Evolutionary conservation across 37 sponge, comb jelly and placozoan species (phyloP).

Genomic region (Crambe crambe): DNA sequence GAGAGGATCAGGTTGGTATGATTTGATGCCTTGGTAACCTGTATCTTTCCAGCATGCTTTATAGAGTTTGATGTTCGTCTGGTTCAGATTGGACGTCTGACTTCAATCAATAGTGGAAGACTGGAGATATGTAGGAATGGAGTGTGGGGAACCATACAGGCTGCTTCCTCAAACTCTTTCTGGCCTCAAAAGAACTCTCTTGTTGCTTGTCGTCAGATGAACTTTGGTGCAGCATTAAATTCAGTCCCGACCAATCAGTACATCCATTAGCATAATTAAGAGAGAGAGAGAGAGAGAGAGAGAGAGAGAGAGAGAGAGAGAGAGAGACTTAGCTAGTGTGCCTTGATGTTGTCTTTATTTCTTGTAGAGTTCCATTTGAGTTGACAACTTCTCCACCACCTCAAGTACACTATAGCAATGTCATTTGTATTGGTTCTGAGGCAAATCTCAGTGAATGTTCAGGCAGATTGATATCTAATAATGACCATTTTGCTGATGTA

Average conservation of each 20-base stretch:
- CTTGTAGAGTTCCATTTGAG: too few relatives aligned
- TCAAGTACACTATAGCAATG: background rate
- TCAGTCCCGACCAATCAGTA: conserved; percentile 24
- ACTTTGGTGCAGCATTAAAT: conserved; percentile 36
- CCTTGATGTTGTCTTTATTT: too few relatives aligned
- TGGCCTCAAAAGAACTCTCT: conserved; percentile 54
- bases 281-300: too few relatives aligned
- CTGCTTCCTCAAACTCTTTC: background rate
- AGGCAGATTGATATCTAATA: background rate
- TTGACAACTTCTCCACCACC: too few relatives aligned
- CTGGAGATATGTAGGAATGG: background rate
- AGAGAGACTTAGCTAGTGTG: too few relatives aligned
- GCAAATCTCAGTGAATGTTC: too few relatives aligned
- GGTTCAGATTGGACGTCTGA: background rate
- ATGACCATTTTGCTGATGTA: conserved; percentile 15
- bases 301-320: too few relatives aligned
- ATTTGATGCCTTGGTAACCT: too few relatives aligned
- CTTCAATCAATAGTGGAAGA: background rate
- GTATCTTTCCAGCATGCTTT: too few relatives aligned
- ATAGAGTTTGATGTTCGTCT: background rate
- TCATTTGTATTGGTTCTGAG: background rate
- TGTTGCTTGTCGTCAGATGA: conserved; percentile 27
- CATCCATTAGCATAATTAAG: too few relatives aligned
- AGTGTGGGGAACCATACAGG: background rate
- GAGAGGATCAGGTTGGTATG: too few relatives aligned